A percentile compares a stretch with the other conserved stretches of the same genome.
Evolutionary conservation across 2,888 invertebrate genomes (phyloP).

Genomic region (Harmothoe impar): DNA sequence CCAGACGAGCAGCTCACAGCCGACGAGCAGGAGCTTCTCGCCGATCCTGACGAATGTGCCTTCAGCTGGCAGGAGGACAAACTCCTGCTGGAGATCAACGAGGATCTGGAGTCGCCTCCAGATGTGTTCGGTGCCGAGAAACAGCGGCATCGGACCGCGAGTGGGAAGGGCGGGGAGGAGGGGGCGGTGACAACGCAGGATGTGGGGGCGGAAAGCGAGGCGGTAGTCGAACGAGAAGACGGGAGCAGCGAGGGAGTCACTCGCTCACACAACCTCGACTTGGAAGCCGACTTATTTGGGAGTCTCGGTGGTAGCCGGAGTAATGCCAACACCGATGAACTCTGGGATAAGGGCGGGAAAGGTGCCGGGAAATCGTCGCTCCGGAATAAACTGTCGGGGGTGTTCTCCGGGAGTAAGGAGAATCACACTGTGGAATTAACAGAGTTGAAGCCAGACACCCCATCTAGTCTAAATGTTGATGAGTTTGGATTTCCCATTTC

Average conservation of each 20-base stretch:
- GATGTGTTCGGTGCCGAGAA: constrained; percentile 4
- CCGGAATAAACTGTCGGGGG: constrained; percentile 32
- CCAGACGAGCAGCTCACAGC: constrained; percentile 50
- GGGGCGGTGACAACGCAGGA: not conserved
- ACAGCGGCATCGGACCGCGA: not conserved
- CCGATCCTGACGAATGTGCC: constrained; percentile 45
- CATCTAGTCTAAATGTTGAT: constrained; percentile 82
- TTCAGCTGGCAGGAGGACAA: constrained; percentile 80
- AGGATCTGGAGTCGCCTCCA: constrained; percentile 63
- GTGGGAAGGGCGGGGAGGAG: not conserved
- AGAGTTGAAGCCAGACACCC: constrained; percentile 59
- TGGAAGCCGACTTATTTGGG: constrained; percentile 48
- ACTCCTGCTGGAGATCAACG: constrained; percentile 76
- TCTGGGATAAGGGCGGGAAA: not conserved
- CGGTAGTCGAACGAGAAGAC: not conserved
- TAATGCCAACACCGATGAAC: not conserved
- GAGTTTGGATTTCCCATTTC: constrained; percentile 94
- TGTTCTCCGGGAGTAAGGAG: constrained; percentile 44
- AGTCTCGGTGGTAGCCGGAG: not conserved
- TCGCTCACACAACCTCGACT: constrained; percentile 30
- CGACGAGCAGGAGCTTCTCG: constrained; percentile 55
- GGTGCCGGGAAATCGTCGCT: not conserved
- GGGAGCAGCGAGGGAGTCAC: constrained; percentile 44
- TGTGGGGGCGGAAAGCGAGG: not conserved
- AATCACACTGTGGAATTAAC: constrained; percentile 67